Percentiles rank a stretch among this genome's conserved stretches.
Conservation (phyloP, 1,140 invertebrate species). For the Hormaphis cornu region DNA sequence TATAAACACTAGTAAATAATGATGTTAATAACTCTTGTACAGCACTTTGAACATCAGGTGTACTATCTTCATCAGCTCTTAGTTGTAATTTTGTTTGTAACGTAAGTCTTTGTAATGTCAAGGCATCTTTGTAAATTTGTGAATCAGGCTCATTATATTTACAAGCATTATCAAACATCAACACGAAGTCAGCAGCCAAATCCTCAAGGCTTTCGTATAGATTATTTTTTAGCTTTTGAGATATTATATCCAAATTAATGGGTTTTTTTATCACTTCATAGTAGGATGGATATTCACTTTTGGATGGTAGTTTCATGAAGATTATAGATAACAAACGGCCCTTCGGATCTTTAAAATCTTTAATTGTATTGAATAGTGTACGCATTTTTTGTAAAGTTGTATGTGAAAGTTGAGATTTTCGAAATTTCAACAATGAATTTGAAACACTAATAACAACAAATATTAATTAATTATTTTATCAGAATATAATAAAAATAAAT, state of each 20-base stretch:
- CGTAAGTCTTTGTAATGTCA: conserved; percentile 81
- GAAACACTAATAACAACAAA: conserved; percentile 16
- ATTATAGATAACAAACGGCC: conserved; percentile 76
- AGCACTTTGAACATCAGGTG: conserved; percentile 77
- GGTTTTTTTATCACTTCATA: conserved; percentile 96
- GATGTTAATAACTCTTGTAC: conserved; percentile 86
- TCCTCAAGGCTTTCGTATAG: conserved; percentile 81
- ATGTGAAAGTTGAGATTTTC: conserved; percentile 20
- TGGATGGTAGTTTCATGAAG: conserved; percentile 90
- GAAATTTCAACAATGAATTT: conserved; percentile 24
- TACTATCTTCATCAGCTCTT: conserved; percentile 72
- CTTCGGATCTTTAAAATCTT: conserved; percentile 81
- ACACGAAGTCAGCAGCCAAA: conserved; percentile 80
- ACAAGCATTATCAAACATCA: conserved; percentile 99
- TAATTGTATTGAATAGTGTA: conserved; percentile 79
- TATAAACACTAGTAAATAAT: conserved; percentile 87
- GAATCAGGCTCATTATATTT: conserved; percentile 99
- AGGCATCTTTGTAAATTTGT: conserved; percentile 95
- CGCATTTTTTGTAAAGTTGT: conserved; percentile 57
- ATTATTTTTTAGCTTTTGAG: conserved; percentile 62
- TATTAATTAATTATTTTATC: background rate
- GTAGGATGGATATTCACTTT: conserved; percentile 92
- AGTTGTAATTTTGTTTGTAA: conserved; percentile 87
- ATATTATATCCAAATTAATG: conserved; percentile 93
- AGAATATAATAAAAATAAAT: background rate